Conservation (phyloP, 2,113 vertebrate genomes). For the Engystomops pustulosus region DNA sequence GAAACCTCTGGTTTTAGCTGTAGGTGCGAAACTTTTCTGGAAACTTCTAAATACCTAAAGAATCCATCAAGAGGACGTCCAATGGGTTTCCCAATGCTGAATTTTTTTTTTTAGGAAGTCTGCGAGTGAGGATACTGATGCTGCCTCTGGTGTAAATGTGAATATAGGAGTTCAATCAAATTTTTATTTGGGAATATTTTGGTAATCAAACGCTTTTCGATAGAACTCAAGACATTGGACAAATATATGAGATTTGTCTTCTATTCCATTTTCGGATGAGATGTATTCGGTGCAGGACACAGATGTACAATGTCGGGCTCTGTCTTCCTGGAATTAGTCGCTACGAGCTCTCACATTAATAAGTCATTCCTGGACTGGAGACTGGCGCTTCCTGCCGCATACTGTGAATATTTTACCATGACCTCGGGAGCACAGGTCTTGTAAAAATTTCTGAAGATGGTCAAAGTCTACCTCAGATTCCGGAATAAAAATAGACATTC, state of each 20-base stretch:
- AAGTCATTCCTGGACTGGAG: not conserved
- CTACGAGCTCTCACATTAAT: not conserved
- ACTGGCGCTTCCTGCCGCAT: not conserved
- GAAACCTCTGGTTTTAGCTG: too few relatives aligned
- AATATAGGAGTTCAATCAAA: too few relatives aligned
- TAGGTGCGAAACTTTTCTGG: too few relatives aligned
- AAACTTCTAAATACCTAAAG: too few relatives aligned
- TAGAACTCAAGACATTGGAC: not conserved
- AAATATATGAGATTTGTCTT: not conserved
- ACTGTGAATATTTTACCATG: constrained; percentile 5
- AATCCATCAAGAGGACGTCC: too few relatives aligned
- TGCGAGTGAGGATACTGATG: too few relatives aligned
- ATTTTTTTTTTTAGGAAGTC: too few relatives aligned
- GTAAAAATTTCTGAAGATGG: not conserved
- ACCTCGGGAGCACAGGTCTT: constrained; percentile 18
- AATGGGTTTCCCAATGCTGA: too few relatives aligned
- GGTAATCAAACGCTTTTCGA: too few relatives aligned
- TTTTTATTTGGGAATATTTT: too few relatives aligned
- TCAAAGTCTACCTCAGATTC: not conserved
- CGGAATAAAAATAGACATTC: not conserved
- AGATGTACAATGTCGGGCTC: not conserved
- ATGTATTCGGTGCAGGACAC: not conserved
- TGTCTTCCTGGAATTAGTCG: not conserved
- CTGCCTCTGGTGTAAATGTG: too few relatives aligned
- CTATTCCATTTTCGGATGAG: not conserved